Evolutionary conservation across 2,113 vertebrate species (phyloP), one percentile per base, ranked within the genome.

Genomic region (Hippocampus barbouri): DNA sequence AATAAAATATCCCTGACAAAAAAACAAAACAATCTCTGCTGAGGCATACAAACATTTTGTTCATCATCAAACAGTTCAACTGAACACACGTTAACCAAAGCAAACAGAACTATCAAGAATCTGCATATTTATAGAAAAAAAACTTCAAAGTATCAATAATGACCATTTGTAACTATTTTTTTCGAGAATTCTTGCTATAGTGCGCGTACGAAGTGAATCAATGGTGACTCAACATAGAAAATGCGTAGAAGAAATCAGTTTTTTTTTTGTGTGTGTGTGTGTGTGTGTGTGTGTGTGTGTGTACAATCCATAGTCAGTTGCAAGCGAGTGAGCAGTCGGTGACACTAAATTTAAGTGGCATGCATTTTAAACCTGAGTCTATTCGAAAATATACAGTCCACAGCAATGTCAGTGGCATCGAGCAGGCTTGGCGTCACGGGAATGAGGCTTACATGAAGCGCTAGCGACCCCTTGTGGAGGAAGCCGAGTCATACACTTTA

Each of bases 361-460:
- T 88, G 84, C 85, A 81, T 67, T 83, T 82, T 56, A 87, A 61
- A 88, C 89, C 87, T 88, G 87, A 90, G 89, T 83, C 81, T 75
- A 60, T 83, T 73, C 73, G 71, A 79, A 85, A 78, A 78, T 60
- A 77, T 66, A 85, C 57, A 80, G 53, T 47, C 34, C 34, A 5
- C 34, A 5, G 41, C 45, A 66, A 68, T 69, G 14, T 72, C 2
- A 74, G 74, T 71, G 70, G 64, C 80, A 71, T 41, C 60, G 47
- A 70, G 73, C 60, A 73, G 57, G n/a, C 1, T 45, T 34, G 54
- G 57, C 1, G 23, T 30, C 59, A 18, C 23, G 27, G 12, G 59
- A 34, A 34, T 61, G 59, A 70, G 23, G 16, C 30, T 21, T 25
- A 47, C 54, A 69, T 82, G 65, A 51, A 76, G 72, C 71, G 63